A percentile compares a stretch with the other conserved stretches of the same genome.
phyloP scores from a whole-genome alignment of 2,113 vertebrate genomes.

The Neoarius graeffei region DNA sequence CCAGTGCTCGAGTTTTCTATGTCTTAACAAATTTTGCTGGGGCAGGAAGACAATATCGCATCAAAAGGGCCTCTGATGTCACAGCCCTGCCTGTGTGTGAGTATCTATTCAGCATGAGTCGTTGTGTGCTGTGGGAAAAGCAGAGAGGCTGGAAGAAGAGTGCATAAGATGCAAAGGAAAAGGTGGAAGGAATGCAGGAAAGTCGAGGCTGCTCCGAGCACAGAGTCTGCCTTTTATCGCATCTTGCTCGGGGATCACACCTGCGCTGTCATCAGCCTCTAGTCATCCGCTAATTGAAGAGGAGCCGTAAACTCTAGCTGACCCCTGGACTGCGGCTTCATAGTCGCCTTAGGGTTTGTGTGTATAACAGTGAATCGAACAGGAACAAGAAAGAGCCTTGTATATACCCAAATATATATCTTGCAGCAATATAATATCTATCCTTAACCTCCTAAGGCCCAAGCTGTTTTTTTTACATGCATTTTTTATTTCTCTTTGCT shows the following conservation, averaged over 20 bases:
- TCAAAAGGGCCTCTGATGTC: conserved; percentile 2
- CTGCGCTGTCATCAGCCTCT: conserved; percentile 34
- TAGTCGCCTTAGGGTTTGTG: not conserved
- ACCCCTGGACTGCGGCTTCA: conserved; percentile 35
- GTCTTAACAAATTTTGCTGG: conserved; percentile 33
- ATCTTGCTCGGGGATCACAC: conserved; percentile 38
- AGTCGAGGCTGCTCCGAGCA: conserved; percentile 26
- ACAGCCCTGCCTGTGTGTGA: not conserved
- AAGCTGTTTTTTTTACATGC: too few species aligned
- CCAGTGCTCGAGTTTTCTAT: conserved; percentile 10
- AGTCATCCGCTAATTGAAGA: conserved; percentile 59
- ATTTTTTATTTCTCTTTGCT: too few species aligned
- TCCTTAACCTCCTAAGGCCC: too few species aligned
- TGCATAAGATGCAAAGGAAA: conserved; percentile 36
- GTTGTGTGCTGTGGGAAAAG: not conserved
- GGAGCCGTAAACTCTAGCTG: conserved; percentile 44
- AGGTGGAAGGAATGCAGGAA: conserved; percentile 53
- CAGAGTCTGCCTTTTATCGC: conserved; percentile 44
- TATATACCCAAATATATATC: not conserved
- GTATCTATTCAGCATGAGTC: not conserved
- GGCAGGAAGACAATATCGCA: conserved; percentile 12
- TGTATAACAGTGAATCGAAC: not conserved
- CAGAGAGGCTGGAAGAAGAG: not conserved
- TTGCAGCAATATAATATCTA: not conserved
- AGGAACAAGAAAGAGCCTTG: not conserved